Base-by-base conservation (phyloP, 2,888 invertebrate genomes). In the Gisinianus flammeolus region DNA sequence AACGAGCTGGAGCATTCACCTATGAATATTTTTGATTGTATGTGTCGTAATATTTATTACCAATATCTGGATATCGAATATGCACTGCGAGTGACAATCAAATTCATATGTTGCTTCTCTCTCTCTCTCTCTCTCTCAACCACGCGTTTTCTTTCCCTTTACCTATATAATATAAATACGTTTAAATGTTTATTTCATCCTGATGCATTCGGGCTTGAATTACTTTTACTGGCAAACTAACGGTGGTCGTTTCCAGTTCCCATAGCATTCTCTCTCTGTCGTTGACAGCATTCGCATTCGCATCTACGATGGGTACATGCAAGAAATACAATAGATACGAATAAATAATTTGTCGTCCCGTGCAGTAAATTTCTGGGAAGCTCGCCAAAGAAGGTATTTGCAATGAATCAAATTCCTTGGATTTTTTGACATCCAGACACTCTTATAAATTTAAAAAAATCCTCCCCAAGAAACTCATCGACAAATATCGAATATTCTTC, bases 401-500 rank as follows among this genome's bases (percentile, higher is more conserved):
- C 76, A 76, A 70, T 76, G 76, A 76, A 76, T 76, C 76, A 76
- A 69, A 76, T 76, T 76, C 70, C 64, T 24, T 58, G 44, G 58
- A 62, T 64, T 76, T 69, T 76, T 76, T 76, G 76, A 76, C 76
- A 76, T 31, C 24, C 28, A 52, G 33, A 26, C 10, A 26, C 58
- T 10, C 22, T 58, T 58, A 26, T 4, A 26, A 22, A 58, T 58
- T 58, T 58, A 44, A 44, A 35, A 35, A 44, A 44, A 4, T 44
- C 19, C 44, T 44, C 44, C 44, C 35, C 5, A 44, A 44, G 44
- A n/a, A 44, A 6, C 44, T 44, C 44, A 16, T 44, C 16, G 44
- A 24, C 1, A 56, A 56, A 58, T 22, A 58, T 2, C 8, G 24
- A 19, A 12, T 54, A 4, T 54, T 54, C 54, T 54, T 16, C 16